Percentiles rank a stretch among this genome's conserved stretches.
Evolutionary conservation across 2,113 vertebrate species (phyloP).

Genomic region (Neolamprologus ventralis): DNA sequence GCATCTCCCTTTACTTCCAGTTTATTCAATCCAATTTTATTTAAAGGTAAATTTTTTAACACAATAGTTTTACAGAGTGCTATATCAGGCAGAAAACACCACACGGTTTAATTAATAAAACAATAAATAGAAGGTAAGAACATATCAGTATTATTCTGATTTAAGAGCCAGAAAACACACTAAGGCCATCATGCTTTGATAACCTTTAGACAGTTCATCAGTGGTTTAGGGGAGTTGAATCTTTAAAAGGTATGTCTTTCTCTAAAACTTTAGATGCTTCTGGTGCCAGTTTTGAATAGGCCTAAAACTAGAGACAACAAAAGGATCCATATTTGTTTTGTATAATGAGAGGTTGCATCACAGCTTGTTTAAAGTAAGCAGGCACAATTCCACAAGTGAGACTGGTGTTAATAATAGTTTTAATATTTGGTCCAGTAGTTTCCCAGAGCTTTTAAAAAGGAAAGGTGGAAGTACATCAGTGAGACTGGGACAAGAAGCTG

Average conservation of each 20-base stretch:
- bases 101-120: not conserved
- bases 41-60: not conserved
- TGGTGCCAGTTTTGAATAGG: not conserved
- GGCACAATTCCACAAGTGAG: not conserved
- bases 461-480: not conserved
- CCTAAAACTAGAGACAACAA: not conserved
- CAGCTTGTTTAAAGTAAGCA: not conserved
- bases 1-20: not conserved
- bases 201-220: not conserved
- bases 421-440: not conserved
- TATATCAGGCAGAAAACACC: not conserved
- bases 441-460: not conserved
- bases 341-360: not conserved
- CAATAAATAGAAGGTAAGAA: not conserved
- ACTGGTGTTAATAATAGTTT: not conserved
- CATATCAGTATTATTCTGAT: not conserved
- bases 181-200: not conserved
- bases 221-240: not conserved
- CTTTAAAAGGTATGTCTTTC: not conserved
- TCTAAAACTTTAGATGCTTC: fast-evolving
- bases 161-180: not conserved
- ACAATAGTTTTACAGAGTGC: not conserved
- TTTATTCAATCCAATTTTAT: not conserved
- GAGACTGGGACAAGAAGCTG: not conserved
- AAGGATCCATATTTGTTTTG: not conserved